Evolutionary conservation across 1,140 invertebrate genomes (phyloP).

Genomic region (Hylyphantes graminicola): DNA sequence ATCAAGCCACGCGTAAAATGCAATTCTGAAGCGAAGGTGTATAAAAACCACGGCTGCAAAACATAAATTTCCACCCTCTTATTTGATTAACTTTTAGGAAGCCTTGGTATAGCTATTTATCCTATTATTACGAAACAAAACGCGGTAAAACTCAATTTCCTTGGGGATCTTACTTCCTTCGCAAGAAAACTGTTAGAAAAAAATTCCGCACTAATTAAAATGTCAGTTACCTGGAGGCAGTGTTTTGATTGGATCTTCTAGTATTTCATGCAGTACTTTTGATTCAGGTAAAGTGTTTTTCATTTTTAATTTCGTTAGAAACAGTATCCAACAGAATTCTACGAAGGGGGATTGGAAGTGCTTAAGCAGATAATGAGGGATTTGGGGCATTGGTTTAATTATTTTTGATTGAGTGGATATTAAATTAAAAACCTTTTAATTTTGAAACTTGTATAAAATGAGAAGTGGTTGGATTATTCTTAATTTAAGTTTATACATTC

Average conservation of each 20-base stretch:
- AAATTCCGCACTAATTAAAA: conserved; percentile 35
- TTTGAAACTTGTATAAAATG: no score
- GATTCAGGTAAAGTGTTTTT: not conserved
- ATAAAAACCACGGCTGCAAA: not conserved
- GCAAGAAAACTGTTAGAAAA: conserved; percentile 1
- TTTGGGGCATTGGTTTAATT: no score
- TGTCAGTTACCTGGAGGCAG: conserved; percentile 21
- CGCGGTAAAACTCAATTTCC: conserved; percentile 27
- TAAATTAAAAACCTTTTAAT: no score
- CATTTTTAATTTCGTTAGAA: not conserved
- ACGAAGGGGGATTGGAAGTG: no score
- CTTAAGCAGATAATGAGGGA: no score
- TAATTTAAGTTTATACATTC: no score
- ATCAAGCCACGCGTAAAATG: not conserved
- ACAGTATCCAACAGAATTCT: not conserved
- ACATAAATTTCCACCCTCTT: conserved; percentile 2
- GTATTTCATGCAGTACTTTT: conserved; percentile 5
- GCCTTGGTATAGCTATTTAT: not conserved
- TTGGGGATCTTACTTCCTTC: not conserved
- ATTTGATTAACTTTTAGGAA: conserved; percentile 19
- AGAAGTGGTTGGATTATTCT: no score
- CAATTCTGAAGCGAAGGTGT: not conserved
- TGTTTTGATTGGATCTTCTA: conserved; percentile 34
- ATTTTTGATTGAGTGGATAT: no score
- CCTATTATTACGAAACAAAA: conserved; percentile 31